Evolutionary conservation across 2,113 vertebrate species (phyloP).

Genomic region (cat (Felis catus)): DNA sequence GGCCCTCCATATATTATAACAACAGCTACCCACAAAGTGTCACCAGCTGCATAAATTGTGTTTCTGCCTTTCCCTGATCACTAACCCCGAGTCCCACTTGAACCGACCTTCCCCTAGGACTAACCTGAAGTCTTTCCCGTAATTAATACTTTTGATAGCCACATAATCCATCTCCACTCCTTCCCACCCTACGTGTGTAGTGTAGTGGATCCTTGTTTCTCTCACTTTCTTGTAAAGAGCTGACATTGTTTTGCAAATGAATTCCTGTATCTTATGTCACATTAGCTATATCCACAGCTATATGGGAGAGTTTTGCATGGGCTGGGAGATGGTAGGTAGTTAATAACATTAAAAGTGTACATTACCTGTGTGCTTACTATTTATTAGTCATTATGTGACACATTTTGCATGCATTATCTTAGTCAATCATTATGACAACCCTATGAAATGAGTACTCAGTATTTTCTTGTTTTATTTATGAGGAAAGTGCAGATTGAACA

Average conservation of each 20-base stretch:
- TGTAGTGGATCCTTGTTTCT: constrained; percentile 37
- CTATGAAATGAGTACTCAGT: background rate
- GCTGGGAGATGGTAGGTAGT: background rate
- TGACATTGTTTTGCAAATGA: background rate
- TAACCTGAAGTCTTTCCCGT: constrained; percentile 29
- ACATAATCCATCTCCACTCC: constrained; percentile 25
- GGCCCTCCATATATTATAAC: background rate
- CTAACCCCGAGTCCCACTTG: constrained; percentile 31
- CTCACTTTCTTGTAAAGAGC: background rate
- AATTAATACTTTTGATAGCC: constrained; percentile 60
- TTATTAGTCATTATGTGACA: background rate
- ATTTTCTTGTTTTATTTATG: constrained; percentile 4
- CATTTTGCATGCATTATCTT: background rate
- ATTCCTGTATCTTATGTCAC: background rate
- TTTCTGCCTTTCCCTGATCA: constrained; percentile 5
- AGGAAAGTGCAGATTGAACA: constrained; percentile 6
- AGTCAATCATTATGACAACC: background rate
- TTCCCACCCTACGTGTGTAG: background rate
- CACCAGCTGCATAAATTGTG: constrained; percentile 6
- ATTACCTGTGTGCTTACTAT: background rate
- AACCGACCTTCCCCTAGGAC: constrained; percentile 15
- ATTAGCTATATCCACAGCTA: background rate
- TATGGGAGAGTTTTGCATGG: background rate
- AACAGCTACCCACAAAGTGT: constrained; percentile 3
- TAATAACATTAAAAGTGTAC: constrained; percentile 13